Conservation (phyloP, 1,140 invertebrate species). For the Lepidotrigona ventralis region DNA sequence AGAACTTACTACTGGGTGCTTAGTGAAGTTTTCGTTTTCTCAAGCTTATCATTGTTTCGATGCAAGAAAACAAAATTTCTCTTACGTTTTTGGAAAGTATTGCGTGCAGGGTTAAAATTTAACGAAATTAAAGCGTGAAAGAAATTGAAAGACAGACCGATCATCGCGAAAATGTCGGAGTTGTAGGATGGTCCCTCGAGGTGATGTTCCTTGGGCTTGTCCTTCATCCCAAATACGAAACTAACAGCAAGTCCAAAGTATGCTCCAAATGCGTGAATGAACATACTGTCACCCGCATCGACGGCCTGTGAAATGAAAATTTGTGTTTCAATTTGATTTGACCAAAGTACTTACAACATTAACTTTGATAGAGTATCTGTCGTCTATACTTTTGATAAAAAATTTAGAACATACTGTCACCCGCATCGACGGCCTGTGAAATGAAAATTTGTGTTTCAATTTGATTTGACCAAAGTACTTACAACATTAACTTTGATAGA, state of each 20-base stretch:
- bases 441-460: neutral
- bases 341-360: too few species aligned
- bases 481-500: too few species aligned
- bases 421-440: slow-evolving; percentile 85
- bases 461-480: too few species aligned
- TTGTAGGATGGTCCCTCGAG: slow-evolving; percentile 88
- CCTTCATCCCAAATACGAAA: slow-evolving; percentile 82
- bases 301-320: slow-evolving; percentile 80
- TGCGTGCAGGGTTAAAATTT: neutral
- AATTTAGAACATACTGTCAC: slow-evolving; percentile 95
- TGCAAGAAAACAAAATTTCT: too few species aligned
- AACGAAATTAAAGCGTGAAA: neutral
- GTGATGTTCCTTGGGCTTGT: slow-evolving; percentile 79
- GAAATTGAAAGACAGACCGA: slow-evolving; percentile 82
- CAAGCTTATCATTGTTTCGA: too few species aligned
- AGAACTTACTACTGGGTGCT: too few species aligned
- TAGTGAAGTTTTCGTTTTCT: too few species aligned
- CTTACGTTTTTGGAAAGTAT: too few species aligned
- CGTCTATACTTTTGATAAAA: too few species aligned
- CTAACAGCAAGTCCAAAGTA: slow-evolving; percentile 96
- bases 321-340: neutral
- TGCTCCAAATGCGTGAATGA: slow-evolving; percentile 96
- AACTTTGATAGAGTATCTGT: too few species aligned
- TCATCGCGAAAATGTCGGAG: slow-evolving; percentile 96
- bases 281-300: slow-evolving; percentile 94